Conservation (phyloP, 2,888 invertebrate species). For the Teleogryllus oceanicus region DNA sequence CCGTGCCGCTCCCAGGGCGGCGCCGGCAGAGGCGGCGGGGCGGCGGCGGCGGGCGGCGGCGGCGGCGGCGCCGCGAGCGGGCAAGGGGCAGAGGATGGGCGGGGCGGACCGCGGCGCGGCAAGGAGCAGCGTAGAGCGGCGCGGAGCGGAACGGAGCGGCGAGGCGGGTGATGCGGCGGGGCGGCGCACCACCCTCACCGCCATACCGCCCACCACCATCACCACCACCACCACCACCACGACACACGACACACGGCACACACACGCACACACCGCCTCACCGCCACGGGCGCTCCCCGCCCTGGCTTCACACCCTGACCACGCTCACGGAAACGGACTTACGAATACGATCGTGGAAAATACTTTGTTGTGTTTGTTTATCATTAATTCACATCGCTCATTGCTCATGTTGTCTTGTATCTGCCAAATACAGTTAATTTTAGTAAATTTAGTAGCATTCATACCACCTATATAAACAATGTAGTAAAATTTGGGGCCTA, state of each 20-base stretch:
- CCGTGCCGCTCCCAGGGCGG: background rate
- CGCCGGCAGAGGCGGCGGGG: background rate
- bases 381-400: conserved; percentile 18
- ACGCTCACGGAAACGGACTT: conserved; percentile 7
- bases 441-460: conserved; percentile 18
- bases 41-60: background rate
- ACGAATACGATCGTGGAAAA: conserved; percentile 1
- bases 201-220: background rate
- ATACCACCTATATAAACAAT: conserved; percentile 10
- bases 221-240: background rate
- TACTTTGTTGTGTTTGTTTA: conserved; percentile 18
- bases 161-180: background rate
- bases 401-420: conserved; percentile 18
- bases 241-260: background rate
- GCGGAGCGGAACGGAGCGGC: background rate
- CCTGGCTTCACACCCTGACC: background rate
- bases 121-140: background rate
- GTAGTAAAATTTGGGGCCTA: background rate
- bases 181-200: background rate
- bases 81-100: background rate
- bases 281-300: background rate
- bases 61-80: background rate
- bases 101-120: background rate
- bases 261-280: conserved; percentile 18
- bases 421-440: conserved; percentile 18